Conservation (phyloP, 2,888 invertebrate species). For the Cosmorhoe ocellata region DNA sequence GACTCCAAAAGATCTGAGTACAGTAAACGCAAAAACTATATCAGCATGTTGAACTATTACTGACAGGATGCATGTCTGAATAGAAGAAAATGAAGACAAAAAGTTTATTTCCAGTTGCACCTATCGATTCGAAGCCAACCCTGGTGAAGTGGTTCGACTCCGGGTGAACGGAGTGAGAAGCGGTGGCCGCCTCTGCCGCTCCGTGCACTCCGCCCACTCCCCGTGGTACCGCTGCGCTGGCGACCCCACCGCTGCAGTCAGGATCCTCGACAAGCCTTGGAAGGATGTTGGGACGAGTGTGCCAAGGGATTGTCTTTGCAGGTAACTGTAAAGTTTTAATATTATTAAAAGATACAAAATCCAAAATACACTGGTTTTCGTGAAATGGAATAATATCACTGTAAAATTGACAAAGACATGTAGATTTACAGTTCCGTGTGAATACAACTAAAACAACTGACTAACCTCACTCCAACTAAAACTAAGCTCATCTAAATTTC, state of each 20-base stretch:
- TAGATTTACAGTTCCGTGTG: too few species aligned
- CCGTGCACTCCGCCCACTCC: slow-evolving; percentile 84
- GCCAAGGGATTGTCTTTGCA: slow-evolving; percentile 91
- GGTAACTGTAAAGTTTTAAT: slow-evolving; percentile 55
- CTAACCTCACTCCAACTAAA: too few species aligned
- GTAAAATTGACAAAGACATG: too few species aligned
- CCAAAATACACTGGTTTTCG: too few species aligned
- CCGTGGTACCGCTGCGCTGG: slow-evolving; percentile 88
- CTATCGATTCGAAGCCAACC: slow-evolving; percentile 93
- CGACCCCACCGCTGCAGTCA: slow-evolving; percentile 86
- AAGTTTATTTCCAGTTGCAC: slow-evolving; percentile 84
- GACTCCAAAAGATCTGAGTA: too few species aligned
- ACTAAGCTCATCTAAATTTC: slow-evolving; percentile 29
- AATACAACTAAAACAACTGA: too few species aligned
- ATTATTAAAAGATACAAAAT: too few species aligned
- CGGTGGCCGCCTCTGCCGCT: slow-evolving; percentile 82
- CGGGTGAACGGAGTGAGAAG: slow-evolving; percentile 88
- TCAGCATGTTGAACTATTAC: too few species aligned
- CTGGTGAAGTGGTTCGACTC: slow-evolving; percentile 90
- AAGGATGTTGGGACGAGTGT: slow-evolving; percentile 82
- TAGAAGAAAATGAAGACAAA: too few species aligned
- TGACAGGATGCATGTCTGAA: too few species aligned
- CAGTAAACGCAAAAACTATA: too few species aligned
- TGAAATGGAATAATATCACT: too few species aligned
- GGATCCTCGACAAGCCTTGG: slow-evolving; percentile 91